Evolutionary conservation across 2,797 vertebrate species (phyloP), one percentile per base, ranked within the genome.

Genomic region (Coregonus sp.): DNA sequence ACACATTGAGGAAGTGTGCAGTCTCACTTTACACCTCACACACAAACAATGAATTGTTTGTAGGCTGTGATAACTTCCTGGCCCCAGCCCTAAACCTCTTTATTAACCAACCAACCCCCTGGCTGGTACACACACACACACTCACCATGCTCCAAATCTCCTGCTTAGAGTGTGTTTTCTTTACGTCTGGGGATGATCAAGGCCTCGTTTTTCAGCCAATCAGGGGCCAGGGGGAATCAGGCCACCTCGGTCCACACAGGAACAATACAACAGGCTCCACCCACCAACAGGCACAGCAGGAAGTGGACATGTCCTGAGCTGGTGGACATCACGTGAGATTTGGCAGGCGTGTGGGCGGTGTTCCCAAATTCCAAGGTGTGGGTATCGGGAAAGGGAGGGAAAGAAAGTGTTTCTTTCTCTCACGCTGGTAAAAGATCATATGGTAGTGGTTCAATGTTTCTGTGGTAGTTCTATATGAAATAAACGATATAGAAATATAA

Each of bases 21-120:
- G 29, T 67, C 25, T 51, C 51, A 31, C 51, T 35, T 54, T 33
- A 71, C 70, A 56, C 59, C 59, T 63, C 20, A 25, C 59, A 74
- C 9, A 0, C 40, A 61, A 88, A 88, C 86, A 90, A 86, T 87
- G 75, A 72, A 7, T 77, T 81, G 82, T 84, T 87, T 90, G 80
- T 86, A 33, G 4, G 18, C 25, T 29, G 65, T 20, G 20, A 85
- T 80, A 84, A 82, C 88, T 81, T 86, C 69, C 66, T 82, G 81
- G 35, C 59, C 18, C 67, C 68, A 71, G 77, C 66, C 7, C 35
- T 78, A 91, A 92, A 90, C 84, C 88, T 82, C 82, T 86, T 88
- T 86, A 83, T 65, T 69, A 81, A 81, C 40, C 63, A 75, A 82
- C 52, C 77, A 75, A 76, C 73, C 73, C 54, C 20, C 70, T 75